These are phyloP conservation scores for Hippocampus zosterae DNA, from an alignment of 2,113 vertebrate genomes.

Conservation along the genomic window DNA sequence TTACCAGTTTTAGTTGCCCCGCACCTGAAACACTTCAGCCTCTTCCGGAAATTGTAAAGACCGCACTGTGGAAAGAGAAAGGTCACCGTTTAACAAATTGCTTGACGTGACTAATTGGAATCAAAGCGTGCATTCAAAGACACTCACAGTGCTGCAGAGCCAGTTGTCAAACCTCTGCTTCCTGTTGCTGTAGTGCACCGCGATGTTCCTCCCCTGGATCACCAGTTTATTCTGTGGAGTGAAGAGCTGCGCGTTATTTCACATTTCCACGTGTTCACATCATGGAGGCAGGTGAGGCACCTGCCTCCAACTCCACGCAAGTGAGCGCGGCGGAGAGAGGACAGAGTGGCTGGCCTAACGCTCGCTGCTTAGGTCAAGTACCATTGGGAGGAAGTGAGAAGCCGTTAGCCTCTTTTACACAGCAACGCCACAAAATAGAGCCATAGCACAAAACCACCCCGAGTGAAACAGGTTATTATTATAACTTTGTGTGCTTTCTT, in stretches of 20 bases:
- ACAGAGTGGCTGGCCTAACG: slow-evolving; percentile 79
- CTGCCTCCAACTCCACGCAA: slow-evolving; percentile 77
- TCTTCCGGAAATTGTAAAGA: slow-evolving; percentile 99
- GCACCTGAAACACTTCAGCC: slow-evolving; percentile 99
- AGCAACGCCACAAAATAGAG: neutral
- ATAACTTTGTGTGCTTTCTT: neutral
- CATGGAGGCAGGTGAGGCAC: slow-evolving; percentile 76
- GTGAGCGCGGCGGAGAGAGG: slow-evolving; percentile 72
- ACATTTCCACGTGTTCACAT: slow-evolving; percentile 63
- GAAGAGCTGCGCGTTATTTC: slow-evolving; percentile 73
- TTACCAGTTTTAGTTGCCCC: slow-evolving; percentile 94
- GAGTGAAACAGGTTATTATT: neutral
- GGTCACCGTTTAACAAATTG: neutral
- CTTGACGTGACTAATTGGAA: neutral
- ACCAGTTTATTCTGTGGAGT: slow-evolving; percentile 88
- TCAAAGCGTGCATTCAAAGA: slow-evolving; percentile 21
- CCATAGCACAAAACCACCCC: neutral
- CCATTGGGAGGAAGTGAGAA: slow-evolving; percentile 25
- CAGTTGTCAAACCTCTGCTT: slow-evolving; percentile 98
- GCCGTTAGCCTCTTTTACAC: slow-evolving; percentile 1
- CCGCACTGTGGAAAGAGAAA: slow-evolving; percentile 78
- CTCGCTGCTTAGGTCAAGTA: slow-evolving; percentile 67
- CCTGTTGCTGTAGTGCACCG: slow-evolving; percentile 97
- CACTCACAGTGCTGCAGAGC: slow-evolving; percentile 94
- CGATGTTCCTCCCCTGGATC: slow-evolving; percentile 93